Percentiles rank a stretch among this genome's conserved stretches.
Conservation (phyloP, 1,140 invertebrate species). For the Cyclargus thomasi region DNA sequence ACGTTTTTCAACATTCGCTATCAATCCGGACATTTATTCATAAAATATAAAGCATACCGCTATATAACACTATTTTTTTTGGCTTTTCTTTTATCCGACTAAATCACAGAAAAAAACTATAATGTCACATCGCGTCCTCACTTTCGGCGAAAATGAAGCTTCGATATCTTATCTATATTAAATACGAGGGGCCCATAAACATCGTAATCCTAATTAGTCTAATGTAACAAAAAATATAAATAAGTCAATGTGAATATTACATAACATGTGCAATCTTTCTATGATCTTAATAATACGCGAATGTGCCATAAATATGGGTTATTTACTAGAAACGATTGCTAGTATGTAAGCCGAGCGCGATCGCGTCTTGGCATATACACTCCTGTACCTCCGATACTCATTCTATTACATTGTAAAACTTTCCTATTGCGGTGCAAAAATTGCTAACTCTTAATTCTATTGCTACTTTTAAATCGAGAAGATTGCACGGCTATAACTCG, state of each 20-base stretch:
- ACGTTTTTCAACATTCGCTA: slow-evolving; percentile 35
- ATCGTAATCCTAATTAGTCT: slow-evolving; percentile 56
- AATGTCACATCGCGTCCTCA: slow-evolving; percentile 19
- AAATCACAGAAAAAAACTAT: slow-evolving; percentile 64
- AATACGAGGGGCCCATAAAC: slow-evolving; percentile 38
- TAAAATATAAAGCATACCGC: slow-evolving; percentile 30
- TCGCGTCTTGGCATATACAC: background rate
- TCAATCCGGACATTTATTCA: slow-evolving; percentile 25
- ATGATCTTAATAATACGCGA: slow-evolving; percentile 48
- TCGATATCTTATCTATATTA: slow-evolving; percentile 32
- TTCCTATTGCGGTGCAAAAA: slow-evolving; percentile 19
- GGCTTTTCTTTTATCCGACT: slow-evolving; percentile 60
- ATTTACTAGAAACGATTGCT: slow-evolving; percentile 34
- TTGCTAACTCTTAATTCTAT: slow-evolving; percentile 20
- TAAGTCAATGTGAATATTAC: slow-evolving; percentile 66
- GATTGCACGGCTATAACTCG: slow-evolving; percentile 15
- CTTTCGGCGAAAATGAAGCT: slow-evolving; percentile 25
- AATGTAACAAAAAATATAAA: slow-evolving; percentile 71
- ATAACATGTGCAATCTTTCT: slow-evolving; percentile 69
- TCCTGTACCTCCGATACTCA: too few species aligned
- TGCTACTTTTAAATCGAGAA: slow-evolving; percentile 18
- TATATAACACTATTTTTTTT: slow-evolving; percentile 45
- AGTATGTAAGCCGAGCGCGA: slow-evolving; percentile 12
- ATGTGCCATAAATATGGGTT: slow-evolving; percentile 40
- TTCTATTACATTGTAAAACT: slow-evolving; percentile 16